These are phyloP conservation scores for Hyphantria cunea DNA, from an alignment of 1,140 invertebrate genomes.

Conservation along the genomic window DNA sequence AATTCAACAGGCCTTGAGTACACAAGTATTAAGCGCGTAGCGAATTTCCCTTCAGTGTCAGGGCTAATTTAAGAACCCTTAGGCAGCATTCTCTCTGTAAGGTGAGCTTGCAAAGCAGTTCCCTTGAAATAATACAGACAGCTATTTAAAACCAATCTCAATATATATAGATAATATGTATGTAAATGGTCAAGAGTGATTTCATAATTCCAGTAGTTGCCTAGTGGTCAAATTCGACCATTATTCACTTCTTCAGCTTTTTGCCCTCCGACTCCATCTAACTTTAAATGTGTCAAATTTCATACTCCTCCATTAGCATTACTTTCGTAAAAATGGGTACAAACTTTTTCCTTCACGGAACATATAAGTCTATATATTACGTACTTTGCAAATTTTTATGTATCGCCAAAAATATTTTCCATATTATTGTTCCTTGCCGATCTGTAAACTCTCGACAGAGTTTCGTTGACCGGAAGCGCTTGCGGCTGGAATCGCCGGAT, in stretches of 20 bases:
- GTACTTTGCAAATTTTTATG: too few relatives aligned
- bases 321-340: too few relatives aligned
- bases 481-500: constrained; percentile 63
- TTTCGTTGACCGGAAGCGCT: constrained; percentile 68
- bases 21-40: constrained; percentile 21
- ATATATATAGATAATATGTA: too few relatives aligned
- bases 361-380: too few relatives aligned
- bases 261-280: too few relatives aligned
- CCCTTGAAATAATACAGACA: constrained; percentile 16
- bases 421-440: constrained; percentile 15
- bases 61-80: constrained; percentile 34
- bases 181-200: too few relatives aligned
- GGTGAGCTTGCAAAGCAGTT: constrained; percentile 10
- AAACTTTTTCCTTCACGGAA: too few relatives aligned
- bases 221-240: too few relatives aligned
- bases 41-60: constrained; percentile 28
- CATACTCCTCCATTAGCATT: too few relatives aligned
- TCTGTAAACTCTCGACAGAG: constrained; percentile 46
- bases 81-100: constrained; percentile 24
- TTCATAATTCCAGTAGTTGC: too few relatives aligned
- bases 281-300: too few relatives aligned
- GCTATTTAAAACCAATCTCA: background rate
- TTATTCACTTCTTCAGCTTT: too few relatives aligned
- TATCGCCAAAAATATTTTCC: background rate
- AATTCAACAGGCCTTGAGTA: constrained; percentile 19